Conservation (phyloP, 2,113 vertebrate species). For the Austrofundulus limnaeus region DNA sequence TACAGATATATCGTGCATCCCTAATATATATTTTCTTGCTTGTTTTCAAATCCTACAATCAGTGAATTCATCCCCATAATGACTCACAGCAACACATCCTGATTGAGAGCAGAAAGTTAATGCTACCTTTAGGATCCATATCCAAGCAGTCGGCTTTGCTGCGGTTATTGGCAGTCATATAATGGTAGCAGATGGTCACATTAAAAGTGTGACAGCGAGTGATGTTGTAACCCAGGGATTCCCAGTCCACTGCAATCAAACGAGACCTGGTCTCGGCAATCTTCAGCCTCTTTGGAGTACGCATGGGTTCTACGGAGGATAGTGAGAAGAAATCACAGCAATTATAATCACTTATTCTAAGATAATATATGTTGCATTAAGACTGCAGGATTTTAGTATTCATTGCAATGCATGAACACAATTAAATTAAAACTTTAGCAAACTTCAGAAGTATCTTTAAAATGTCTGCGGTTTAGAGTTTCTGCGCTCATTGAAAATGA, state of each 20-base stretch:
- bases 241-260: constrained; percentile 96
- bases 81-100: background rate
- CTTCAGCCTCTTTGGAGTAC: constrained; percentile 94
- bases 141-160: constrained; percentile 95
- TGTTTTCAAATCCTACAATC: too few species aligned
- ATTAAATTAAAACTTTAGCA: background rate
- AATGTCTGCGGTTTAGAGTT: background rate
- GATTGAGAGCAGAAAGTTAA: background rate
- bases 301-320: constrained; percentile 88
- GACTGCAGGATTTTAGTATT: background rate
- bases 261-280: constrained; percentile 94
- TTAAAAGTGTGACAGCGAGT: constrained; percentile 99
- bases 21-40: too few species aligned
- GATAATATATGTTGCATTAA: background rate
- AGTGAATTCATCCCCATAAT: background rate
- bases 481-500: background rate
- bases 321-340: background rate
- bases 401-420: background rate
- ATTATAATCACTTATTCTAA: background rate
- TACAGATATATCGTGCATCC: too few species aligned
- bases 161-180: constrained; percentile 86
- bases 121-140: constrained; percentile 91
- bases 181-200: constrained; percentile 98
- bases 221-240: constrained; percentile 97
- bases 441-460: background rate